Base-by-base conservation (phyloP, 2,888 invertebrate species). In the Trachelus troglodyta region DNA sequence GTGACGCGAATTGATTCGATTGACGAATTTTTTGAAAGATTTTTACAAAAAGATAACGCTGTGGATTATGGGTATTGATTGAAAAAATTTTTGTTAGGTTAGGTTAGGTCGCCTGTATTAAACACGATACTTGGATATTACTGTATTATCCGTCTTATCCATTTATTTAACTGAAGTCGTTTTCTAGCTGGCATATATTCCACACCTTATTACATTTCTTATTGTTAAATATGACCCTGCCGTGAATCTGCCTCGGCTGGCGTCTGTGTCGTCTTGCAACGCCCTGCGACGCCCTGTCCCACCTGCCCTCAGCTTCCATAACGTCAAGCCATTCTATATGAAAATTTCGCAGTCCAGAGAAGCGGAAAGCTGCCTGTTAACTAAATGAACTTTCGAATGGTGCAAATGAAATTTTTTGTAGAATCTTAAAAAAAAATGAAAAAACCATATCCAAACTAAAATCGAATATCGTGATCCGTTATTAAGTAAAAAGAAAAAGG, bases 161-260 rank as follows among this genome's bases (percentile, higher is more conserved):
- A 56, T 56, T 6, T 56, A 75, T 75, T 77, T 79, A 76, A 69
- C 77, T 76, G 74, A 68, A 37, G 80, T 82, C 85, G 82, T 85
- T 83, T 85, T 85, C 85, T 85, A 81, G 82, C 82, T 80, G 73
- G 75, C 80, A 83, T 84, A 84, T 87, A 88, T 89, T 87, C 87
- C 85, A 87, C 87, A 87, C 84, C 85, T 87, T 89, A 89, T 89
- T 89, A 89, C 87, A 81, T 87, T 88, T 89, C 87, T 86, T 40
- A 40, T 40, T 15, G 40, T 40, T 88, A 86, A 87, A 87, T 87
- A 88, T 84, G 83, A 86, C 81, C 83, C 82, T 77, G 56, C 56
- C 9, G 56, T 23, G 56, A 56, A 56, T 56, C 2, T 23, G 9
- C 56, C 81, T 80, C 79, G 75, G 69, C 69, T 31, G 71, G 34